Percentiles rank a stretch among this genome's conserved stretches.
These are phyloP conservation scores for Ptychochromis oligacanthus DNA, from an alignment of 2,113 vertebrate species.

Conservation along the genomic window DNA sequence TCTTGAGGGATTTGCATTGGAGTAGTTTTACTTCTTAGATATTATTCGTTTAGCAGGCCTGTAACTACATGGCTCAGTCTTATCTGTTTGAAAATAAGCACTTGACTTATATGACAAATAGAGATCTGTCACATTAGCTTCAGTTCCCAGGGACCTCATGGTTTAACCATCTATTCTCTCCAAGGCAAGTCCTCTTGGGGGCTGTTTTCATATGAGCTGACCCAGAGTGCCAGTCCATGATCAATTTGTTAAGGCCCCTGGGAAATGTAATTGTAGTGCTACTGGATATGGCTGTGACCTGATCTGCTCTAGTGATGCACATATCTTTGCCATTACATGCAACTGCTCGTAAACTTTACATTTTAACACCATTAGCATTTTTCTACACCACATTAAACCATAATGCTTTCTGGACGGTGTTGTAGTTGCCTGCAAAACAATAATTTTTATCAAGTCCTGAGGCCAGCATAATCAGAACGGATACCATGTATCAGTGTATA, in stretches of 20 bases:
- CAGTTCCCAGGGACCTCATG: neutral
- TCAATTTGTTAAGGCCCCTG: constrained; percentile 24
- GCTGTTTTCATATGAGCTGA: neutral
- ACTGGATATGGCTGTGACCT: constrained; percentile 40
- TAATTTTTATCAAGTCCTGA: accelerated
- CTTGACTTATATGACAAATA: constrained; percentile 24
- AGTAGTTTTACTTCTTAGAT: neutral
- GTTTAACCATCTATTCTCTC: constrained; percentile 5
- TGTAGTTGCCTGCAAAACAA: neutral
- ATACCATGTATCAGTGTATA: neutral
- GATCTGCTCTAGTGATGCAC: neutral
- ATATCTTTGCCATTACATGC: neutral
- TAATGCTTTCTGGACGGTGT: neutral
- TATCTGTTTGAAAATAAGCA: neutral
- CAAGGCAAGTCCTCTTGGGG: neutral
- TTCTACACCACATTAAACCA: neutral
- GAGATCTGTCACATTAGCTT: neutral
- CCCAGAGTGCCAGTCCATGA: constrained; percentile 3
- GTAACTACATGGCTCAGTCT: neutral
- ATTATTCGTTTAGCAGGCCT: neutral
- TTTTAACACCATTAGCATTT: constrained; percentile 5
- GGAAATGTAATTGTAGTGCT: constrained; percentile 8
- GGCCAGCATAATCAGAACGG: neutral
- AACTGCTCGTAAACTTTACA: neutral
- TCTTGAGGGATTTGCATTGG: neutral